Conservation (phyloP, 2,797 vertebrate species). For the Melanotaenia boesemani region DNA sequence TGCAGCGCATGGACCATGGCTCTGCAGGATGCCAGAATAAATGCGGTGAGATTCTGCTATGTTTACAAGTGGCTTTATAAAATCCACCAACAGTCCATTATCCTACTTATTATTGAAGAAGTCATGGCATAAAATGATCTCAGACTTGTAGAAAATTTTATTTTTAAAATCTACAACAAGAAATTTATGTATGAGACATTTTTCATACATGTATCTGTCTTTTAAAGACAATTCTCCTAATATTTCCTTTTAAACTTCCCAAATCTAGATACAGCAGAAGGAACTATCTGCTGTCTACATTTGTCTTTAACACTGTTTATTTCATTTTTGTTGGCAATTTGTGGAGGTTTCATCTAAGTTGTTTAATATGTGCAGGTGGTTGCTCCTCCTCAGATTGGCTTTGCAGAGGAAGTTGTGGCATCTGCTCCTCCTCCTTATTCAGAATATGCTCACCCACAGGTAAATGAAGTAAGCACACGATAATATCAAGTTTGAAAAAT, state of each 20-base stretch:
- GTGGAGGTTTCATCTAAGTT: constrained; percentile 1
- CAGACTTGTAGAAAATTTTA: not conserved
- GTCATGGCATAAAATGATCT: constrained; percentile 1
- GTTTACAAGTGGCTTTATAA: not conserved
- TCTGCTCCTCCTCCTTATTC: constrained; percentile 92
- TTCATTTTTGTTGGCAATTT: not conserved
- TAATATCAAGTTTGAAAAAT: too few relatives aligned
- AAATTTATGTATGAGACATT: not conserved
- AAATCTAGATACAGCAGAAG: not conserved
- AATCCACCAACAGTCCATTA: not conserved
- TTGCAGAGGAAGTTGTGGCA: constrained; percentile 84
- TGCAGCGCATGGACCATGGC: constrained; percentile 95
- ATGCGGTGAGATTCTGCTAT: constrained; percentile 85
- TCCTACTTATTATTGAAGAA: not conserved
- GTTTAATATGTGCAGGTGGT: constrained; percentile 68
- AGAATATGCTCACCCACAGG: constrained; percentile 89
- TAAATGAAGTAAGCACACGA: constrained; percentile 59
- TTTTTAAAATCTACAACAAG: not conserved
- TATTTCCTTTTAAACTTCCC: not conserved
- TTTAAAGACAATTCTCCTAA: not conserved
- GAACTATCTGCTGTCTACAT: not conserved
- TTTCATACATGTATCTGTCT: not conserved
- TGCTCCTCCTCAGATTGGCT: constrained; percentile 72
- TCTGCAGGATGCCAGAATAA: constrained; percentile 93
- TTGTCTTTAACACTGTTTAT: not conserved